Percentiles rank a stretch among this genome's conserved stretches.
phyloP scores from a whole-genome alignment of 2,888 invertebrate species.

The Coleophora deauratella region DNA sequence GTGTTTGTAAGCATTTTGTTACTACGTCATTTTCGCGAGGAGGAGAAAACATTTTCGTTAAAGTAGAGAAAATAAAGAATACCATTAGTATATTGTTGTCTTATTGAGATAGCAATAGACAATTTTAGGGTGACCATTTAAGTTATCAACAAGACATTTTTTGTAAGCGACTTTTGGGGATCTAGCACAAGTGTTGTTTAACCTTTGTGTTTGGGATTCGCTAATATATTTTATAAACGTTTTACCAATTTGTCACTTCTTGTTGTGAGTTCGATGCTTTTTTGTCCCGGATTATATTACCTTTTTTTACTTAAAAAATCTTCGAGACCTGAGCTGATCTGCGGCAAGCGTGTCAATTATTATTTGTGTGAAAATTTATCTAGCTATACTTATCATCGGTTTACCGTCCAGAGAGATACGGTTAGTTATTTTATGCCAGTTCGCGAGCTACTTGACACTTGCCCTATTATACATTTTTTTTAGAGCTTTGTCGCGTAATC shows the following conservation, averaged over 20 bases:
- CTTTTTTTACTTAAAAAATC: constrained; percentile 4
- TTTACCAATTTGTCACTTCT: constrained; percentile 29
- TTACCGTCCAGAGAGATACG: constrained; percentile 18
- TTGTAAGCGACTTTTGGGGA: constrained; percentile 29
- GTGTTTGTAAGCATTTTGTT: constrained; percentile 55
- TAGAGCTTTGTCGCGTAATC: background rate
- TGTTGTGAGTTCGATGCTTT: constrained; percentile 10
- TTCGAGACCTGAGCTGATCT: constrained; percentile 6
- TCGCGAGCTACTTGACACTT: background rate
- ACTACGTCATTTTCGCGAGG: constrained; percentile 44
- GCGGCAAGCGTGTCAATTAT: constrained; percentile 14
- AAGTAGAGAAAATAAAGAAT: constrained; percentile 27
- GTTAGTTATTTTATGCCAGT: background rate
- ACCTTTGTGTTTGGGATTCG: constrained; percentile 34
- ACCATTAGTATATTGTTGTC: too few species aligned
- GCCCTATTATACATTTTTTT: background rate
- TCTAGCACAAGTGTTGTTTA: constrained; percentile 34
- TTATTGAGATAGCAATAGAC: background rate
- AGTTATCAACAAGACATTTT: constrained; percentile 30
- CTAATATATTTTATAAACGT: constrained; percentile 45
- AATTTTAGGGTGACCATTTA: constrained; percentile 30
- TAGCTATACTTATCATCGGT: constrained; percentile 5
- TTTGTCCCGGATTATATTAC: constrained; percentile 18
- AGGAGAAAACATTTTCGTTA: constrained; percentile 36
- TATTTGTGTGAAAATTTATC: constrained; percentile 2